Conservation (phyloP, 1,140 invertebrate genomes). For the Zaprionus tsacasi region DNA sequence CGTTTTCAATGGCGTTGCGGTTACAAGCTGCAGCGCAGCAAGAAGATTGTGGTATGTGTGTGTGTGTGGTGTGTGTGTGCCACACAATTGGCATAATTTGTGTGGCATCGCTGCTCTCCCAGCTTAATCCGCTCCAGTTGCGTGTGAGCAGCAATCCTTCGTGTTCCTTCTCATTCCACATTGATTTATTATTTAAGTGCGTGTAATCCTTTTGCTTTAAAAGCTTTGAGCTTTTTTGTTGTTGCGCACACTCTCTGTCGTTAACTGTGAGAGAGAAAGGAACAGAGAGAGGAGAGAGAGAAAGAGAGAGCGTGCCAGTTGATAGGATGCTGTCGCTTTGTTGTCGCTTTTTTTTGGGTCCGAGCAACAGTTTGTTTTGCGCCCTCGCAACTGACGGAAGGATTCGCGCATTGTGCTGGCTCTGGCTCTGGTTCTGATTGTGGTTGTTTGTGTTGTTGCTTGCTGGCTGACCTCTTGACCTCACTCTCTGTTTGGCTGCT, state of each 20-base stretch:
- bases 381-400: conserved; percentile 63
- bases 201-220: conserved; percentile 60
- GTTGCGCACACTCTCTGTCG: conserved; percentile 24
- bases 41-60: conserved; percentile 58
- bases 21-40: conserved; percentile 57
- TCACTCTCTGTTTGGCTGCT: not conserved
- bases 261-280: no score
- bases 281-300: no score
- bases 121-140: conserved; percentile 13
- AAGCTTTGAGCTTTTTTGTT: conserved; percentile 60
- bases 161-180: conserved; percentile 24
- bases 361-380: conserved; percentile 77
- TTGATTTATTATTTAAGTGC: conserved; percentile 75
- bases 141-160: not conserved
- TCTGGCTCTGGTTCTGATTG: not conserved
- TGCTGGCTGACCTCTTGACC: conserved; percentile 18
- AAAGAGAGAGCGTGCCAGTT: no score
- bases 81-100: conserved; percentile 50
- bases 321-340: conserved; percentile 38
- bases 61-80: not conserved
- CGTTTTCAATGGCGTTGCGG: conserved; percentile 70
- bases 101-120: not conserved
- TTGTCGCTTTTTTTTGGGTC: conserved; percentile 12
- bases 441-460: not conserved
- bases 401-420: conserved; percentile 34